phyloP scores from a whole-genome alignment of 2,888 invertebrate species.

The Octonoba sinensis region DNA sequence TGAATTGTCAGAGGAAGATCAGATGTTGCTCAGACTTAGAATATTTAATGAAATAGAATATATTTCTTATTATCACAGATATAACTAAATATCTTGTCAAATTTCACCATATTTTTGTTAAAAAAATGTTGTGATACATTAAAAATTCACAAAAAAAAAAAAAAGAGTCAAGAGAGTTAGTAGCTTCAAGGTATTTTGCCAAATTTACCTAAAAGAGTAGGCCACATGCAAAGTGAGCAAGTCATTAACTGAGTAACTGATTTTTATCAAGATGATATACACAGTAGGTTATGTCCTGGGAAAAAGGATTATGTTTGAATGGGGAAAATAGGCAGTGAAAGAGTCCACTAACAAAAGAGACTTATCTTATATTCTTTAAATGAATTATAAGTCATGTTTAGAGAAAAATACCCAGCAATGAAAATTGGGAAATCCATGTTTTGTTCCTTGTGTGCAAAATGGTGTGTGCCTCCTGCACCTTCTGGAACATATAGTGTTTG shows the following conservation, averaged over 20 bases:
- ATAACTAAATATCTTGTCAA: neutral
- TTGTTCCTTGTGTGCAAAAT: neutral
- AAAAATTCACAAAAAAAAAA: neutral
- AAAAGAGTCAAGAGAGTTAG: neutral
- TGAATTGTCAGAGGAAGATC: neutral
- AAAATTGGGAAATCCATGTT: neutral
- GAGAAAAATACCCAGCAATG: neutral
- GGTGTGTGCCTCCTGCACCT: neutral
- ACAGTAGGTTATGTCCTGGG: neutral
- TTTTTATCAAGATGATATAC: too few species aligned
- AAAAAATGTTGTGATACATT: neutral
- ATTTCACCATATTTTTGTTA: neutral
- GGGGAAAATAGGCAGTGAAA: neutral
- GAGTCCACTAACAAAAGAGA: too few species aligned
- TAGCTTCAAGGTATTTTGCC: too few species aligned
- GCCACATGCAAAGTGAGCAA: too few species aligned
- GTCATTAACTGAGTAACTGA: too few species aligned
- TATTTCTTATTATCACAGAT: neutral
- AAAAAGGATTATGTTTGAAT: neutral
- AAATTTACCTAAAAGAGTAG: neutral
- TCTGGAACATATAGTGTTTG: too few species aligned
- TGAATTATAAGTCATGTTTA: too few species aligned
- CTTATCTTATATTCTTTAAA: too few species aligned
- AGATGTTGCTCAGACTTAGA: neutral
- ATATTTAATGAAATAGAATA: neutral